Evolutionary conservation across 1,140 invertebrate species (phyloP).

Genomic region (Drosophila arizonae): DNA sequence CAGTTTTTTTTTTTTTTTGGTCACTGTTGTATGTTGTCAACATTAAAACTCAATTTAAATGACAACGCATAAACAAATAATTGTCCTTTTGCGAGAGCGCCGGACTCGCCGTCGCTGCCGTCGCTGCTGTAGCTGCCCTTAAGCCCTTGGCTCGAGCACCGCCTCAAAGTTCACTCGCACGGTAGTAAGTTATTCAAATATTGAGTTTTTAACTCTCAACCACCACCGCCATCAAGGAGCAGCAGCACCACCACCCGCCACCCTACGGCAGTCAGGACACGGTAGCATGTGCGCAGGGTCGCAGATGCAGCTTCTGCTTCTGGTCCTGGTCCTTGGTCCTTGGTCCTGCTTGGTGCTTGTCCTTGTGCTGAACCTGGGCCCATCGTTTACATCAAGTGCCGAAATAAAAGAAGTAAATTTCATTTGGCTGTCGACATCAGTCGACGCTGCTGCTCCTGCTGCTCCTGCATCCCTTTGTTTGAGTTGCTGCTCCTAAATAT

Average conservation of each 20-base stretch:
- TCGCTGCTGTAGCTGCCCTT: constrained; percentile 22
- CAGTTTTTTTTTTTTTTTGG: constrained; percentile 24
- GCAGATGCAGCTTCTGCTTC: constrained; percentile 39
- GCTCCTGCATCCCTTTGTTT: constrained; percentile 66
- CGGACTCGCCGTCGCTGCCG: constrained; percentile 6
- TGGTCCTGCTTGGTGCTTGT: neutral
- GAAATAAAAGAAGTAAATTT: constrained; percentile 61
- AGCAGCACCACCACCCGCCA: constrained; percentile 3
- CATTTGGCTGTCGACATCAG: constrained; percentile 48
- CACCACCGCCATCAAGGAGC: constrained; percentile 23
- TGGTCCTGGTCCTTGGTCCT: neutral
- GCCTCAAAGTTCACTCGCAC: constrained; percentile 74
- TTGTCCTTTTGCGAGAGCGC: constrained; percentile 75
- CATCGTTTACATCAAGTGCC: constrained; percentile 34
- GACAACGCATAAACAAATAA: constrained; percentile 81
- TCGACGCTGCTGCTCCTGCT: neutral
- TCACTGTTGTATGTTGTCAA: constrained; percentile 61
- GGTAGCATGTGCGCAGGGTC: constrained; percentile 62
- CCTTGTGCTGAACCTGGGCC: constrained; percentile 19
- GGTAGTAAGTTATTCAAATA: constrained; percentile 82
- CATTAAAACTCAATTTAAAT: constrained; percentile 82
- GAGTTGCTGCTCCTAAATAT: constrained; percentile 75
- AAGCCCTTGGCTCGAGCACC: constrained; percentile 41
- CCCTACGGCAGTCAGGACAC: neutral
- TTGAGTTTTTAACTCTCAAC: constrained; percentile 74